Base-by-base conservation (phyloP, 2,113 vertebrate species). In the Petrocephalus zakoni region DNA sequence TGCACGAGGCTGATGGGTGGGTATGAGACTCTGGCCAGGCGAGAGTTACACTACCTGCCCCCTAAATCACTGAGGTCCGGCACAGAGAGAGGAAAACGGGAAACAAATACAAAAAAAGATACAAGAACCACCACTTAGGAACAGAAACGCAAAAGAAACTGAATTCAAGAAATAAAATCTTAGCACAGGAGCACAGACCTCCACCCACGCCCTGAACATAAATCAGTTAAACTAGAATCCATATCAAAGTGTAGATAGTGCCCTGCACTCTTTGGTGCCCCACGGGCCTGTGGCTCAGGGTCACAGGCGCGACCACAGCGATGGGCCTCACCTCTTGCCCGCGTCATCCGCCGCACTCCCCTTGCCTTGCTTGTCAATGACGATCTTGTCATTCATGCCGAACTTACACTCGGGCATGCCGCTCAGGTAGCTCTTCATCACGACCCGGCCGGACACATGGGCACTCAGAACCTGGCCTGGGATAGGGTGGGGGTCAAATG, bases 321-420 rank as follows among this genome's bases (percentile, higher is more conserved):
- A 15, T 5, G 34, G 5, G 34, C 5, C 96, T 96, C 93, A 98
- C 97, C 97, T 98, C 93, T 99, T 99, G 92, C 96, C 97, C 3
- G 97, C 97, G 90, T 99, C 98, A 81, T 99, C 98, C 0, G 98
- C 96, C 4, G 96, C 96, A 94, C 97, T 97, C 91, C 98, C 98
- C 95, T 99, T 99, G 93, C 98, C 97, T 93, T 99, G 98, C 92
- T 99, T 99, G 94, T 99, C 98, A 88, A 99, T 99, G 22, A 99
- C 97, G 47, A 99, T 99, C 95, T 99, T 99, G 96, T 99, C 98
- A 72, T 99, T 99, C 98, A 99, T 99, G 91, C 98, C 98, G 88
- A 99, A 99, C 92, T 99, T 99, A 95, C 98, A 99, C 92, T 99
- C 98, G 0, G 98, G 98, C 98, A 99, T 99, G 82, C 98, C 98